Base-by-base conservation (phyloP, 1,140 invertebrate genomes). In the Drosophila yakuba region DNA sequence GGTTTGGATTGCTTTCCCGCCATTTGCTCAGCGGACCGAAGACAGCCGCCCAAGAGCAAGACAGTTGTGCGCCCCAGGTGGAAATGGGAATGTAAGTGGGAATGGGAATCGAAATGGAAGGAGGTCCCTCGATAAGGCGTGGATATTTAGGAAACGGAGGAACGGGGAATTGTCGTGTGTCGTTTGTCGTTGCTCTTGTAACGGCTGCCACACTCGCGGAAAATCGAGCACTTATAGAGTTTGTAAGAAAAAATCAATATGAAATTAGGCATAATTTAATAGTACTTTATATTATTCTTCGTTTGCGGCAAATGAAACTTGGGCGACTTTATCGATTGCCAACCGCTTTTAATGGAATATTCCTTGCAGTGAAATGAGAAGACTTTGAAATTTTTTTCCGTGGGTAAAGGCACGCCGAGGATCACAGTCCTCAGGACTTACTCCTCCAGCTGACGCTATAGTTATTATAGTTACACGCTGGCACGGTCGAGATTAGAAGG, bases 21-120 rank as follows among this genome's bases (percentile, higher is more conserved):
- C 83, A 89, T 74, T 83, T 88, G 83, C 72, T 72, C 79, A 89
- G 44, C 84, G 79, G 88, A 88, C 66, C 83, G 80, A 74, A 82
- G 82, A 79, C 82, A 74, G 43, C 55, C 58, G 67, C 47, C 48
- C 68, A 80, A 84, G 82, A 69, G 64, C 68, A 80, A 84, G 82
- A 69, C 69, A 81, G 68, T 56, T 62, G 73, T 15, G 43, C 20
- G 38, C 17, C 17, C 69, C 64, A 68, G 64, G 64, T 68, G 64
- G 64, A 68, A 67, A 25, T 28, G 47, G 44, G 8, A 25, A n/a
- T 47, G 47, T 25, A n/a, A 28, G 25, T 48, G 47, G 47, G 8
- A 32, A 32, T 51, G 48, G 48, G 3, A 51, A 35, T 52, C 28
- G 36, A 17, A 32, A 15, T 35, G 15, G 48, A 52, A 51, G 59